Conservation (phyloP, 2,888 invertebrate genomes). For the Mesochorus sp. region DNA sequence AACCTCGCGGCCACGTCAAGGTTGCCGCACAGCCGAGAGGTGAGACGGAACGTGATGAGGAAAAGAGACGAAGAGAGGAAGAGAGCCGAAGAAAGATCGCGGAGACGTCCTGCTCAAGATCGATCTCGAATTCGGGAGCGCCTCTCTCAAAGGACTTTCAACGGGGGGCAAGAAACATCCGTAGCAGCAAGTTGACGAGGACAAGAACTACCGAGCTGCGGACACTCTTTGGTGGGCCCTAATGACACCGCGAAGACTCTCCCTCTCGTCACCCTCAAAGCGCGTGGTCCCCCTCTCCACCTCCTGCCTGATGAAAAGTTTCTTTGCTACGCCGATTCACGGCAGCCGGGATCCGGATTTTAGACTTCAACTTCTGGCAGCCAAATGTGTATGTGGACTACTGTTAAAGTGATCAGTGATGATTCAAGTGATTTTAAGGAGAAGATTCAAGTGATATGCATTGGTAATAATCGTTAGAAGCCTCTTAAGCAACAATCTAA, state of each 20-base stretch:
- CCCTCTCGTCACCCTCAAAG: slow-evolving; percentile 70
- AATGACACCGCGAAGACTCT: slow-evolving; percentile 78
- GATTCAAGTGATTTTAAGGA: too few relatives aligned
- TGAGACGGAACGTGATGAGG: background rate
- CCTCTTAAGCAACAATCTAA: too few relatives aligned
- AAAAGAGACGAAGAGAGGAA: background rate
- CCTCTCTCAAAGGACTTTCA: too few relatives aligned
- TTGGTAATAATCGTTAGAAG: too few relatives aligned
- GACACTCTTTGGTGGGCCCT: slow-evolving; percentile 63
- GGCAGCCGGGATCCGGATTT: background rate
- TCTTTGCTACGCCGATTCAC: background rate
- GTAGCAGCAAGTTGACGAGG: slow-evolving; percentile 6
- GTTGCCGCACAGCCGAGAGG: slow-evolving; percentile 34
- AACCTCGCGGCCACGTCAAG: slow-evolving; percentile 63
- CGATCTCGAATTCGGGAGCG: background rate
- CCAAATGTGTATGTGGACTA: too few relatives aligned
- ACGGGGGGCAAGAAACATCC: slow-evolving; percentile 44
- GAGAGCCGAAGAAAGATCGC: background rate
- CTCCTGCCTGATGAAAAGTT: too few relatives aligned
- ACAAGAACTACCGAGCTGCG: slow-evolving; percentile 22
- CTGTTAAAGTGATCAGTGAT: too few relatives aligned
- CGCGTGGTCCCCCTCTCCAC: too few relatives aligned
- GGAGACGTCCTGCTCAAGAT: background rate
- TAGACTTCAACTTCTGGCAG: too few relatives aligned
- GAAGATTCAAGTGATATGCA: too few relatives aligned